phyloP scores from a whole-genome alignment of 2,797 vertebrate species.

The Lacerta bilineata region DNA sequence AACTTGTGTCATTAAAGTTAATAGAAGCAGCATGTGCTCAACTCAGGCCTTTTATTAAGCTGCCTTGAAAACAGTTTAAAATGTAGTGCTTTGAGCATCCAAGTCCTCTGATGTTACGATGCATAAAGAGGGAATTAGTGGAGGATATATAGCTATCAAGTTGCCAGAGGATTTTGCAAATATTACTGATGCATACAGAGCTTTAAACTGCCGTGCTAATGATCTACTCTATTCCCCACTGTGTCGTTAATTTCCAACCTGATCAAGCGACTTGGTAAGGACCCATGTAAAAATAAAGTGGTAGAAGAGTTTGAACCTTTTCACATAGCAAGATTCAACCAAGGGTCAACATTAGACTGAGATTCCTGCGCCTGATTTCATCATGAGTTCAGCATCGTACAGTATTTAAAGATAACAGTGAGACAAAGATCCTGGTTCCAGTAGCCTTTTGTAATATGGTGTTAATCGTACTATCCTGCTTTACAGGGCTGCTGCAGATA shows the following conservation, averaged over 20 bases:
- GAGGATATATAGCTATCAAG: not conserved
- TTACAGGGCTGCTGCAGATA: not conserved
- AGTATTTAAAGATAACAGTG: not conserved
- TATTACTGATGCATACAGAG: not conserved
- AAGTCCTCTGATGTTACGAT: not conserved
- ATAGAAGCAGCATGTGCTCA: slow-evolving; percentile 25
- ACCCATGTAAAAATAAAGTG: not conserved
- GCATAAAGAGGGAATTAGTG: not conserved
- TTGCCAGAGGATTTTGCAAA: not conserved
- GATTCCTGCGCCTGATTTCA: not conserved
- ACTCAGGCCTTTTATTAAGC: slow-evolving; percentile 32
- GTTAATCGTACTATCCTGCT: not conserved
- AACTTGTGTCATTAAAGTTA: slow-evolving; percentile 39
- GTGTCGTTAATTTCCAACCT: not conserved
- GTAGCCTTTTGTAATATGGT: not conserved
- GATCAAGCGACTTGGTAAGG: not conserved
- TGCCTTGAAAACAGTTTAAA: slow-evolving; percentile 32
- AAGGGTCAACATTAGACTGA: not conserved
- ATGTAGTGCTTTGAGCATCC: not conserved
- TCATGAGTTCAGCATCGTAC: not conserved
- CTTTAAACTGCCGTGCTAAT: not conserved
- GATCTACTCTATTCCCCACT: not conserved
- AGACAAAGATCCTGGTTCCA: not conserved
- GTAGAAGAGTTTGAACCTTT: not conserved
- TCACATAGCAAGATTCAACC: not conserved